phyloP scores from a whole-genome alignment of 2,888 invertebrate species.

The Drosophila colorata region DNA sequence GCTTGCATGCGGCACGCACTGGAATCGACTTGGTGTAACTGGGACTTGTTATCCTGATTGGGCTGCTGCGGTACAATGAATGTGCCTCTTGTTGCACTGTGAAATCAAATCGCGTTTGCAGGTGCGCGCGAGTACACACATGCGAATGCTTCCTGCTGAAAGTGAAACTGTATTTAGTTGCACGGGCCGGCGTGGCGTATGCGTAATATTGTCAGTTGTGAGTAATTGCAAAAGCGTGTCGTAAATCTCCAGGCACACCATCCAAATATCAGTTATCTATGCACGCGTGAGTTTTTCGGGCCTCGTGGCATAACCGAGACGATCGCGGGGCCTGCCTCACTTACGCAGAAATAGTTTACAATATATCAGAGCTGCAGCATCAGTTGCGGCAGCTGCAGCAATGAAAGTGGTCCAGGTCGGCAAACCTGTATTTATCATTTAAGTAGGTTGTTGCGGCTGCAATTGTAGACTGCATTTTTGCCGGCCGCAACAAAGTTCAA shows the following conservation, averaged over 20 bases:
- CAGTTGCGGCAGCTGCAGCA: slow-evolving; percentile 41
- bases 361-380: slow-evolving; percentile 14
- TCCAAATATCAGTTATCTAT: slow-evolving; percentile 43
- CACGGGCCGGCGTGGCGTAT: slow-evolving; percentile 53
- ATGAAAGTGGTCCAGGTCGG: slow-evolving; percentile 58
- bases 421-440: slow-evolving; percentile 69
- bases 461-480: slow-evolving; percentile 53
- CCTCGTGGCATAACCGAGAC: slow-evolving; percentile 30
- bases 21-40: slow-evolving; percentile 39
- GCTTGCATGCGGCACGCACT: slow-evolving; percentile 75
- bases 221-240: slow-evolving; percentile 77
- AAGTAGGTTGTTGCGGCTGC: slow-evolving; percentile 62
- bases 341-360: slow-evolving; percentile 54
- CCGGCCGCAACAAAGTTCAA: slow-evolving; percentile 70
- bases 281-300: slow-evolving; percentile 31
- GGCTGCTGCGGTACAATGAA: slow-evolving; percentile 38
- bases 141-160: slow-evolving; percentile 69
- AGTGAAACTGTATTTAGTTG: slow-evolving; percentile 59
- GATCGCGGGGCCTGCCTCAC: slow-evolving; percentile 43
- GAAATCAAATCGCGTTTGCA: slow-evolving; percentile 53
- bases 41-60: slow-evolving; percentile 74
- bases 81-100: slow-evolving; percentile 22
- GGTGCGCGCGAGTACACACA: slow-evolving; percentile 58
- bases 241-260: slow-evolving; percentile 51
- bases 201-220: slow-evolving; percentile 73